These are phyloP conservation scores for Monopterus albus DNA, from an alignment of 2,113 vertebrate genomes.

Conservation along the genomic window DNA sequence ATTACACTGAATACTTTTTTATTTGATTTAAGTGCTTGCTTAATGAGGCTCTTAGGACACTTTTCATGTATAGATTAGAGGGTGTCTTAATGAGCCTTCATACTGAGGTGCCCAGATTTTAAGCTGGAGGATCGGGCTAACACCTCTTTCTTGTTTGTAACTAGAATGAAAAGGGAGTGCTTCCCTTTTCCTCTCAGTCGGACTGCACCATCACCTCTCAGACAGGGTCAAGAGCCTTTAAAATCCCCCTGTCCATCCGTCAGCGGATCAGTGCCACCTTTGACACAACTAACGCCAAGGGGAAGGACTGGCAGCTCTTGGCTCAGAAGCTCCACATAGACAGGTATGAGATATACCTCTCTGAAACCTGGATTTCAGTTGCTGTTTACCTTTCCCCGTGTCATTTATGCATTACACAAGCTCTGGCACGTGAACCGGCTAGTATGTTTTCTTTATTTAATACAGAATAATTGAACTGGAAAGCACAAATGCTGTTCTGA, in stretches of 20 bases:
- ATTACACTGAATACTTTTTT: slow-evolving; percentile 54
- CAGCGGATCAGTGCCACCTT: slow-evolving; percentile 97
- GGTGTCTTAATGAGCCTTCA: slow-evolving; percentile 45
- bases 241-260: slow-evolving; percentile 96
- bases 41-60: slow-evolving; percentile 64
- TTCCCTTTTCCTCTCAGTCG: slow-evolving; percentile 90
- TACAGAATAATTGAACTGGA: not conserved
- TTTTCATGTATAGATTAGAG: slow-evolving; percentile 59
- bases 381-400: slow-evolving; percentile 28
- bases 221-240: slow-evolving; percentile 95
- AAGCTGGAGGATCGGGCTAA: slow-evolving; percentile 17
- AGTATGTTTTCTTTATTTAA: slow-evolving; percentile 18
- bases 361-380: slow-evolving; percentile 5
- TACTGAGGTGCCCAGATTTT: slow-evolving; percentile 12
- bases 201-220: slow-evolving; percentile 91
- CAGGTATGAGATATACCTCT: slow-evolving; percentile 83
- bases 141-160: not conserved
- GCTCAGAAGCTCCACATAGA: slow-evolving; percentile 95
- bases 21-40: slow-evolving; percentile 63
- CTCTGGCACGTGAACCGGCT: not conserved
- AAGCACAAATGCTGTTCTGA: slow-evolving; percentile 3
- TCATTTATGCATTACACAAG: slow-evolving; percentile 6
- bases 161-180: slow-evolving; percentile 88
- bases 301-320: slow-evolving; percentile 99
- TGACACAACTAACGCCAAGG: slow-evolving; percentile 91